These are phyloP conservation scores for Macrobrachium nipponense DNA, from an alignment of 1,140 invertebrate species.

Conservation along the genomic window DNA sequence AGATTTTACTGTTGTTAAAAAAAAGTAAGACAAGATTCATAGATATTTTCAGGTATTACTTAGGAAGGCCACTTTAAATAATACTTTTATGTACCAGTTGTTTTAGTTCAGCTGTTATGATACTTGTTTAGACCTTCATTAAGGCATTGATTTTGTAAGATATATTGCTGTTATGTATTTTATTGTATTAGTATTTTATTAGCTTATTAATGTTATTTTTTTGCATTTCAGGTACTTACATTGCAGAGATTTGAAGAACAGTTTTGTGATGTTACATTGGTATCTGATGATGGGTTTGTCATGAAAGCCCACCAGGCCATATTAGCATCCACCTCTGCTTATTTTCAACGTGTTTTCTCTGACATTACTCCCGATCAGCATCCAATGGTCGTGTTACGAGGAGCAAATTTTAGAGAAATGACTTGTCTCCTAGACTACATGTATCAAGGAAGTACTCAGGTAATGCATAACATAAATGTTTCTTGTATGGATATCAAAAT, in stretches of 20 bases:
- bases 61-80: no score
- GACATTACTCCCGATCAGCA: constrained; percentile 29
- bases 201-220: neutral
- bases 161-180: no score
- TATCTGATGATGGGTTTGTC: constrained; percentile 44
- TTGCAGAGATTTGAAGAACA: constrained; percentile 36
- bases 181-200: neutral
- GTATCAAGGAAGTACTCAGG: constrained; percentile 49
- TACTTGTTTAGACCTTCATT: neutral
- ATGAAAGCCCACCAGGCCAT: constrained; percentile 50
- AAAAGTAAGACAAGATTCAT: no score
- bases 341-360: constrained; percentile 32
- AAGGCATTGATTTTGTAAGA: no score
- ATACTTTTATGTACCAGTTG: no score
- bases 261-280: constrained; percentile 50
- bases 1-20: no score
- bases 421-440: constrained; percentile 40
- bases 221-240: constrained; percentile 30
- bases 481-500: neutral
- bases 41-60: no score
- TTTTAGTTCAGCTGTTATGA: no score
- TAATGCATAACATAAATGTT: neutral
- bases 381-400: constrained; percentile 36
- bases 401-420: constrained; percentile 27
- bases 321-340: constrained; percentile 35